Base-by-base conservation (phyloP, 1,140 invertebrate genomes). In the Drosophila pseudoobscura region DNA sequence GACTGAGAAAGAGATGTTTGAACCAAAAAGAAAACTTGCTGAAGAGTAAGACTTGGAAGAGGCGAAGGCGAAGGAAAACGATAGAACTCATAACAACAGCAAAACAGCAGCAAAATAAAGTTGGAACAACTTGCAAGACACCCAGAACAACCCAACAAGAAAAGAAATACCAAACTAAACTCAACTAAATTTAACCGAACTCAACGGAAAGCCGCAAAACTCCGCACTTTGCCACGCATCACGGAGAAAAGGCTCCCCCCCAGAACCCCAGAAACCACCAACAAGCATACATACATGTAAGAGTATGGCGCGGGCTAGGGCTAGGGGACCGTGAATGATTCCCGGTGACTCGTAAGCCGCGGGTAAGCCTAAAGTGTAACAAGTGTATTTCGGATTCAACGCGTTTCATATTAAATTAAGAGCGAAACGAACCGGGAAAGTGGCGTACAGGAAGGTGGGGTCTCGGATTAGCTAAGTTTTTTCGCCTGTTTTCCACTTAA, bases 11-110 rank as follows among this genome's bases (percentile, higher is more conserved):
- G 8, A 31, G 2, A 43, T 56, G 46, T 69, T 39, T 54, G 47
- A 75, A 50, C 31, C 66, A 20, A 39, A 61, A 47, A 13, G 11
- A 39, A 56, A 80, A 87, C 65, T 65, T 44, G 70, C 68, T 47
- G 64, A 50, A 43, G 62, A 59, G 45, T 63, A 63, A 77, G 47
- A 64, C 46, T 13, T 26, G 39, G 41, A 44, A 65, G n/a, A 50
- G 41, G 43, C 43, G 44, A 59, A 74, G 41, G 44, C 20, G 20
- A 31, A 58, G 31, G 6, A 13, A 46, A 59, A 59, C 29, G 43
- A 44, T 35, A 44, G 52, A 64, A 68, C 29, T 39, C 61, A 68
- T 47, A 75, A 29, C 31, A 41, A 73, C 49, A 46, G 53, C 60
- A 49, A 45, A 59, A 45, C 57, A 61, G 29, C 66, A 63, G 52